Evolutionary conservation across 2,797 vertebrate species (phyloP), one percentile per base, ranked within the genome.

Genomic region (Psittacula echo): DNA sequence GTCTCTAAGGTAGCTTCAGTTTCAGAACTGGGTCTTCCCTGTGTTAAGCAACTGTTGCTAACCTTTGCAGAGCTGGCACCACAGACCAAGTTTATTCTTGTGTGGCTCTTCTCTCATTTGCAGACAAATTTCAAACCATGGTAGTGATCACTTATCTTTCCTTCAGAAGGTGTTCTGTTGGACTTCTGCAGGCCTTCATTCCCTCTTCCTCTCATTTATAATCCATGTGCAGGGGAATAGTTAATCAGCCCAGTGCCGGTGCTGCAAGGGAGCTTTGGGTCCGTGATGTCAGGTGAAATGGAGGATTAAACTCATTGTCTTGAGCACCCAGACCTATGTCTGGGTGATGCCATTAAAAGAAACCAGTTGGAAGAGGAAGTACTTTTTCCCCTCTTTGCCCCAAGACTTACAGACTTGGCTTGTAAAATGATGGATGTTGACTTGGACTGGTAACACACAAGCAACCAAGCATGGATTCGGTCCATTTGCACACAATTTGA

Each of bases 141-240:
- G 22, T 6, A 51, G 26, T 0, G 11, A 30, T 26, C 1, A 0
- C 37, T 65, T 27, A 26, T 30, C 11, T 61, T 45, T 23, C 50
- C 15, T 12, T 23, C 5, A 2, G 30, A 30, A 58, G 32, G 27
- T 84, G n/a, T 71, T 23, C 27, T 47, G 12, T 2, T 37, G 53
- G 24, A 39, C 32, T 80, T 66, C 39, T 22, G 21, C 41, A 60
- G 15, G 48, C 21, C 34, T 66, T 21, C 29, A 1, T 11, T 51
- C n/a, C 41, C 79, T 65, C 50, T 41, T 42, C 15, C 39, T 29
- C 13, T 56, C 53, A 13, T 45, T 65, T 32, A 61, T 5, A 8
- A 50, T 26, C 65, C 30, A 16, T 24, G 47, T 54, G 66, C 54
- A 64, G 73, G 19, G 42, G 58, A 18, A 61, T 0, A 50, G 50